Evolutionary conservation across 2,113 vertebrate species (phyloP).

Genomic region (Caranx ignobilis): DNA sequence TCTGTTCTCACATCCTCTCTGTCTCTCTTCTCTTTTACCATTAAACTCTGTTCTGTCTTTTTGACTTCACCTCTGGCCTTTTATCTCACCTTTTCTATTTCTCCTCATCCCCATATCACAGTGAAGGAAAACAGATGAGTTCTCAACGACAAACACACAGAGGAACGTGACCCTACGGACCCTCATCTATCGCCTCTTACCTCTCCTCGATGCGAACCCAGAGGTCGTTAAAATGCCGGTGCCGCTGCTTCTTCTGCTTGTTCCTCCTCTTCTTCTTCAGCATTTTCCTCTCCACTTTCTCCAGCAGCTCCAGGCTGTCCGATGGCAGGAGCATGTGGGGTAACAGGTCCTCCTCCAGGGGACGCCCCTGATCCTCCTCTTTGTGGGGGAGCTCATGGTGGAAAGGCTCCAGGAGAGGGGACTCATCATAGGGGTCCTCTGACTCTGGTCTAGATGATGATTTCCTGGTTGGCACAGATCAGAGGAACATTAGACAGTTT

Average conservation of each 20-base stretch:
- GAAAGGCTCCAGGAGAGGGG: constrained; percentile 73
- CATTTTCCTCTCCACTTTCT: constrained; percentile 84
- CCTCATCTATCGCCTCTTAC: constrained; percentile 61
- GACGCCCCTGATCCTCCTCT: constrained; percentile 72
- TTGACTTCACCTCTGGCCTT: constrained; percentile 27
- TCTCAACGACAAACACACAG: not conserved
- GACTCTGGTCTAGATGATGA: constrained; percentile 59
- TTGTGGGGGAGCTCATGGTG: constrained; percentile 74
- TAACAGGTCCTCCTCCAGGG: constrained; percentile 77
- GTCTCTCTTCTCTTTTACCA: constrained; percentile 2
- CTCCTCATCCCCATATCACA: not conserved
- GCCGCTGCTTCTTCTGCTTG: constrained; percentile 83
- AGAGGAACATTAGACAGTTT: constrained; percentile 7
- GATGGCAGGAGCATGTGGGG: constrained; percentile 77
- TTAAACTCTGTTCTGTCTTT: constrained; percentile 13
- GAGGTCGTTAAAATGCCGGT: constrained; percentile 88
- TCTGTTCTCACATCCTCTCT: constrained; percentile 37
- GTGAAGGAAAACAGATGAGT: not conserved
- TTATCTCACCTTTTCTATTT: constrained; percentile 12
- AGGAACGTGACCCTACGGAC: not conserved
- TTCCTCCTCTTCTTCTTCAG: constrained; percentile 85
- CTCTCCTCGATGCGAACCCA: constrained; percentile 90
- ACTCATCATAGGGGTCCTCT: constrained; percentile 52
- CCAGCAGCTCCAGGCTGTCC: constrained; percentile 78
- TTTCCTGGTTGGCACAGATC: constrained; percentile 46